Evolutionary conservation across 2,113 vertebrate species (phyloP), one percentile per base, ranked within the genome.

Genomic region (Argyrosomus japonicus): DNA sequence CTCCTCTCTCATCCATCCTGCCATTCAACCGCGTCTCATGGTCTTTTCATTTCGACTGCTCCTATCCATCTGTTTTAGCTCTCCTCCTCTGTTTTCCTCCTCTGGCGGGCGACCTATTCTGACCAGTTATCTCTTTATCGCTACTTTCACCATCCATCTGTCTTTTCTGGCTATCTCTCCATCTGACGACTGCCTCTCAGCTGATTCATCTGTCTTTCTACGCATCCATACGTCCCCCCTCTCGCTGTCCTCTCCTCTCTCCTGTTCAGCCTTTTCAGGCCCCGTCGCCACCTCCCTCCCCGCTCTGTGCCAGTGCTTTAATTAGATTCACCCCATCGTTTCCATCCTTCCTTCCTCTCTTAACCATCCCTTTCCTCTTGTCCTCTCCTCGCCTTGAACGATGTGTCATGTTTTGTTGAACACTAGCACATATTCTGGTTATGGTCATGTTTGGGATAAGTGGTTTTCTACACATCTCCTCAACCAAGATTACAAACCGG

Each of bases 251-350:
- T 84, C 63, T 57, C 32, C 53, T 67, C 32, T 80, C 65, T 67
- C 48, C 36, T 23, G 1, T 32, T 83, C 51, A 12, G 68, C 57
- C 82, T 76, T 61, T 87, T 82, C 68, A 86, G 70, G 6, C 68
- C 27, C 68, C 23, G 58, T 58, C 77, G 73, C 77, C 79, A 48
- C 78, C 72, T 40, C 36, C 72, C 81, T 79, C 64, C 54, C 56
- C 84, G 83, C 36, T 91, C 82, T 83, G 79, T 68, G 80, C 72
- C 77, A 48, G 21, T 21, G 69, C 13, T 63, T 40, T 89, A 88
- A 89, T 92, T 75, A 79, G 50, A 83, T 85, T 77, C 68, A 79
- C 27, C 15, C 81, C 68, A 83, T 86, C 64, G 12, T 90, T 89
- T 90, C 78, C 78, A 69, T 81, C 87, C 50, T 65, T 85, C 60